Percentiles rank a stretch among this genome's conserved stretches.
phyloP scores from a whole-genome alignment of 1,140 invertebrate species.

The Euura lappo region DNA sequence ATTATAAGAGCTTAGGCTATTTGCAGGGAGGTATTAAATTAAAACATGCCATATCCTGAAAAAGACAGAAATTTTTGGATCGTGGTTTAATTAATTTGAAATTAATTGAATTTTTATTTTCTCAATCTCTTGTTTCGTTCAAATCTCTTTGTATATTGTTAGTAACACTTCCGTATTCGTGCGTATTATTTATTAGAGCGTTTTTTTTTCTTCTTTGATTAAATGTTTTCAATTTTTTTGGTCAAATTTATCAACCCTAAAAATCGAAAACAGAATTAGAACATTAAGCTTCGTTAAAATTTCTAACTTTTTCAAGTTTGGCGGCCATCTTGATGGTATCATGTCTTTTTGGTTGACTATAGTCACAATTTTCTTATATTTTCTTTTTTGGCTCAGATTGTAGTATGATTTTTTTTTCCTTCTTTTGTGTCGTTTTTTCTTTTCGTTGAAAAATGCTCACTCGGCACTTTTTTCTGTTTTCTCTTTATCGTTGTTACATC shows the following conservation, averaged over 20 bases:
- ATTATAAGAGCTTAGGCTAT: conserved; percentile 6
- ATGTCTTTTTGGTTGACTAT: conserved; percentile 18
- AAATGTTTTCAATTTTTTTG: conserved; percentile 46
- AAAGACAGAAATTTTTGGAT: conserved; percentile 55
- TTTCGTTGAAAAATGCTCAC: not conserved
- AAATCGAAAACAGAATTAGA: conserved; percentile 41
- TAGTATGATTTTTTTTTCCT: no score
- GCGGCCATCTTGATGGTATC: conserved; percentile 37
- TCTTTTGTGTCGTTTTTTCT: not conserved
- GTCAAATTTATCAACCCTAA: conserved; percentile 18
- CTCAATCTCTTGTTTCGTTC: conserved; percentile 21
- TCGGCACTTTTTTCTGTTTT: not conserved
- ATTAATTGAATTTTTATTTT: conserved; percentile 16
- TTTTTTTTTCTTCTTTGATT: conserved; percentile 25
- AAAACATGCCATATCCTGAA: conserved; percentile 56
- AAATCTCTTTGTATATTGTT: conserved; percentile 42
- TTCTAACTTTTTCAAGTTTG: conserved; percentile 59
- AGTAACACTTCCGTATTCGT: conserved; percentile 38
- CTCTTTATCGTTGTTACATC: not conserved
- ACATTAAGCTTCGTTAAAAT: conserved; percentile 33
- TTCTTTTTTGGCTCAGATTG: not conserved
- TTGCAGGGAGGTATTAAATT: conserved; percentile 29
- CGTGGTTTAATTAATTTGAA: conserved; percentile 22
- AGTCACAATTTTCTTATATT: conserved; percentile 4
- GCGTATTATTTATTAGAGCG: conserved; percentile 37